Evolutionary conservation across 1,140 invertebrate species (phyloP), one percentile per base, ranked within the genome.

Genomic region (Gryon sp.): DNA sequence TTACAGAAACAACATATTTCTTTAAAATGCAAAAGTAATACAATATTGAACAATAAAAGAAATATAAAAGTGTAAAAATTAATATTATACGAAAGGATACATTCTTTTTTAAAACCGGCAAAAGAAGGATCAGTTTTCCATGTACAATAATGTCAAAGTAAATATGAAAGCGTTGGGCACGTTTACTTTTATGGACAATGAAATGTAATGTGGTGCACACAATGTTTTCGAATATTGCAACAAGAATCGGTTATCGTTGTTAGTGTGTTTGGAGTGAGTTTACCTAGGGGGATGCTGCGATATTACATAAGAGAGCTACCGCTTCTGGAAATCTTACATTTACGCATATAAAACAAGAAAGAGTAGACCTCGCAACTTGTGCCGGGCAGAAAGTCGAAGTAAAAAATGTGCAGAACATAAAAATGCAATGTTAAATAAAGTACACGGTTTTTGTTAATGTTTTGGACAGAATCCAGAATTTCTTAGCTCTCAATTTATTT

Each of bases 401-500:
- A 34, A 59, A 59, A 38, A 40, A 6, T 50, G 41, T 45, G 20
- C 15, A n/a, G 8, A 15, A 15, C 43, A 62, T 45, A 30, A 57
- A 63, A 32, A 41, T 36, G 69, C 18, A 15, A 32, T 15, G 32
- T 59, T 65, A 65, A 74, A 74, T 66, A 65, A 66, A 55, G 32
- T 55, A n/a, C 70, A 19, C 53, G 36, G 34, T 22, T 57, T n/a
- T 7, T 28, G 15, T 14, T 62, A 53, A 63, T 63, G 43, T 74
- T 74, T 65, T 65, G 70, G 70, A 30, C 52, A 43, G 30, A 53
- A 60, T 74, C 70, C 60, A 74, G 60, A 36, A 19, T 8, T 40
- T 9, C 30, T 45, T 8, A 12, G 28, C 28, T 22, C 20, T 15
- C 20, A 63, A 73, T 50, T 48, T 50, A 73, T 73, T 34, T 50